phyloP scores from a whole-genome alignment of 1,140 invertebrate genomes.

The Drusus annulatus region DNA sequence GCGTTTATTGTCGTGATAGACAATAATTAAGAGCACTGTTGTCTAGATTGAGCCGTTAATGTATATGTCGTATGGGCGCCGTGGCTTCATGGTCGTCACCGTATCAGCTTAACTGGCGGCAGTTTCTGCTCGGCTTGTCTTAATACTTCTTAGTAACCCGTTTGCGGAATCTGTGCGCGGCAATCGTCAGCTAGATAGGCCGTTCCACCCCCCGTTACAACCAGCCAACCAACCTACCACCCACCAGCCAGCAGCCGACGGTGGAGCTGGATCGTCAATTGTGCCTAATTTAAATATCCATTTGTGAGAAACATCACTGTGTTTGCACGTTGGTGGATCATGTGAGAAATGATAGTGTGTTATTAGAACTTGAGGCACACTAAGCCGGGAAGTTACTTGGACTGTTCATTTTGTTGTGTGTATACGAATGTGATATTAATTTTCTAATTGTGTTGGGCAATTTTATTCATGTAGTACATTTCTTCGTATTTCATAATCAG shows the following conservation, averaged over 20 bases:
- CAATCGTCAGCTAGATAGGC: neutral
- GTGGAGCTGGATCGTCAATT: neutral
- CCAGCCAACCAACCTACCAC: neutral
- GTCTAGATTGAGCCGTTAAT: conserved; percentile 44
- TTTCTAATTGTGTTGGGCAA: too few species aligned
- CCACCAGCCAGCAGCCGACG: neutral
- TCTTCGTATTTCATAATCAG: too few species aligned
- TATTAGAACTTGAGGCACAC: too few species aligned
- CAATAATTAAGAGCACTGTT: conserved; percentile 45
- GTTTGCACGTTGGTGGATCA: too few species aligned
- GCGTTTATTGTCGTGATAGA: conserved; percentile 48
- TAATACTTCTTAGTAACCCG: conserved; percentile 27
- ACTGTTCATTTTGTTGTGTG: neutral
- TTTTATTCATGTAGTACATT: too few species aligned
- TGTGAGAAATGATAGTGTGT: too few species aligned
- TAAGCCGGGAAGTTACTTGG: too few species aligned
- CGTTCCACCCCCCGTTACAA: conserved; percentile 4
- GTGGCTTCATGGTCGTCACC: conserved; percentile 7
- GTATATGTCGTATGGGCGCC: conserved; percentile 20
- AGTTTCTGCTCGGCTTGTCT: conserved; percentile 28
- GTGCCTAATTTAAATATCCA: conserved; percentile 17
- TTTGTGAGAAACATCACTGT: conserved; percentile 7
- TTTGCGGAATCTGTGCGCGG: conserved; percentile 24
- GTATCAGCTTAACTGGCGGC: conserved; percentile 12
- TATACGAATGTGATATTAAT: too few species aligned